phyloP scores from a whole-genome alignment of 2,113 vertebrate species.

The Callithrix jacchus region DNA sequence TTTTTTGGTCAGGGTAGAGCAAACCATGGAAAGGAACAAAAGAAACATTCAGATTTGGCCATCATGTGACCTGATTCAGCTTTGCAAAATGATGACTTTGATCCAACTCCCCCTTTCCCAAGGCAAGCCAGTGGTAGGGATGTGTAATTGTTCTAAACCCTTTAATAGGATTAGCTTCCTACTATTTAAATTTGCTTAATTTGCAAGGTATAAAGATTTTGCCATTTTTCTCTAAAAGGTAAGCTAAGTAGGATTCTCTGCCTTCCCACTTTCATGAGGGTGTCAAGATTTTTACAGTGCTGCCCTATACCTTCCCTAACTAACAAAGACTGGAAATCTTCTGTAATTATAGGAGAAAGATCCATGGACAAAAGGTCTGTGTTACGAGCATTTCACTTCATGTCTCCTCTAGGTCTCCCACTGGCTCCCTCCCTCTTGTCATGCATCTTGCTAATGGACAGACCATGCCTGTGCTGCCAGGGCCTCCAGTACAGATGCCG shows the following conservation, averaged over 20 bases:
- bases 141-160: conserved; percentile 33
- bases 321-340: conserved; percentile 32
- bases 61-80: neutral
- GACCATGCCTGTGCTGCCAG: conserved; percentile 93
- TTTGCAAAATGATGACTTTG: conserved; percentile 56
- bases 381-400: conserved; percentile 46
- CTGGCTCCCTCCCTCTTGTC: conserved; percentile 93
- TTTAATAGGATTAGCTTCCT: conserved; percentile 28
- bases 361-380: conserved; percentile 22
- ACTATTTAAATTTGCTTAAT: conserved; percentile 43
- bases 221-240: conserved; percentile 29
- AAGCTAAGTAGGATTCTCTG: conserved; percentile 10
- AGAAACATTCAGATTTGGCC: conserved; percentile 28
- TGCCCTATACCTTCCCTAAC: neutral
- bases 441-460: conserved; percentile 97
- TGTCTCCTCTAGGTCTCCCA: conserved; percentile 89
- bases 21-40: neutral
- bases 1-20: neutral
- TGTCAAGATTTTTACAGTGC: neutral
- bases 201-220: conserved; percentile 46
- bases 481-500: conserved; percentile 93
- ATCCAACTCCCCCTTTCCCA: neutral
- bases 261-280: conserved; percentile 8
- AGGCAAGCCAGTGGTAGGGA: neutral
- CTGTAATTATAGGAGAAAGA: conserved; percentile 11